Base-by-base conservation (phyloP, 2,797 vertebrate genomes). In the Gallinago solitaria region DNA sequence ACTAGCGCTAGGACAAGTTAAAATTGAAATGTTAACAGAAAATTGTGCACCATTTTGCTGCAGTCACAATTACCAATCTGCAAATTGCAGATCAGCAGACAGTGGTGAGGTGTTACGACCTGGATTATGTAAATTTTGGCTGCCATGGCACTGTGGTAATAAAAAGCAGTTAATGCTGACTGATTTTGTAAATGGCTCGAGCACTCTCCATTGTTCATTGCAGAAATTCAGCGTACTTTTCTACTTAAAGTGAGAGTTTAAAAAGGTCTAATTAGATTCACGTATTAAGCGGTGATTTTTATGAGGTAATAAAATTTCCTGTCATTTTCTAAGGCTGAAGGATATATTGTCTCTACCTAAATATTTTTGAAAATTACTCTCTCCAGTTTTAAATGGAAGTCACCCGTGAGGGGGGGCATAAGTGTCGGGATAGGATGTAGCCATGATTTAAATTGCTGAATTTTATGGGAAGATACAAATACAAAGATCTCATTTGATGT, bases 211-310 rank as follows among this genome's bases (percentile, higher is more conserved):
- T 16, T 43, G 11, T 12, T 75, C 57, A 1, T 48, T 17, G 78
- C 13, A 67, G 70, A 70, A 79, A 80, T 77, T 89, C 17, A 71
- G 16, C 39, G 68, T 33, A 86, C 17, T 87, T 83, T 94, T 73
- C 25, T 71, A 71, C 12, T 77, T 77, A 89, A 48, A 90, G 4
- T 39, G 8, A 73, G 86, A 90, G 25, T 73, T 89, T 87, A 84
- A 77, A 60, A 11, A 90, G 32, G 6, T 56, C n/a, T 92, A 89
- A 93, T 61, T 91, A 75, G 16, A 71, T 83, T 92, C 85, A 60
- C 61, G 9, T 93, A 86, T 91, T 68, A 91, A 50, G 41, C 43
- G 63, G 11, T 91, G 57, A 57, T 82, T 94, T 93, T 95, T 93
- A 24, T 17, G 33, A 23, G 3, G 37, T n/a, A 93, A 93, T 95